Base-by-base conservation (phyloP, 2,888 invertebrate species). In the Congeria kusceri region DNA sequence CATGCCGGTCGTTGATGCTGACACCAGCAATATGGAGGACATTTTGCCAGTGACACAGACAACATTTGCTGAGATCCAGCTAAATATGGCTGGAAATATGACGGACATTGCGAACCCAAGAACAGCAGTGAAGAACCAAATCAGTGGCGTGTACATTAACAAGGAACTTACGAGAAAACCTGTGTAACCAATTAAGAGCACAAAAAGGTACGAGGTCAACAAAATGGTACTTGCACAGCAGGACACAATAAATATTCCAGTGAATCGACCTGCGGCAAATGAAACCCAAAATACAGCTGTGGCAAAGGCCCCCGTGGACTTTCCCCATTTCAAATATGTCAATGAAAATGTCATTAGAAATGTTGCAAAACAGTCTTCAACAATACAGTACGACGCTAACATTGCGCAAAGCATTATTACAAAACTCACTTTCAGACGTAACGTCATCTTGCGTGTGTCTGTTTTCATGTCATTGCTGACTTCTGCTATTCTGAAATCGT, bases 81-180 rank as follows among this genome's bases (percentile, higher is more conserved):
- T 88, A 47, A 94, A 90, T n/a, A 92, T 91, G 0, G 93, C 90
- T 0, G 94, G 94, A 74, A 94, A 93, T n/a, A 94, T 91, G 2
- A 93, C 92, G 0, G 94, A 93, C 84, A 93, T 88, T 1, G 94
- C 93, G 25, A 92, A 81, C 1, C 94, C 94, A 3, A 93, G 82
- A 5, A 92, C 47, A 2, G 89, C 89, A 9, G 92, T 87, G 57
- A 92, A 92, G 3, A 92, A 65, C 93, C 93, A 94, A 28, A 88
- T 79, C 5, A 84, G 71, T 18, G 75, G 73, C 27, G 73, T 57
- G 29, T 72, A 70, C 1, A 29, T 28, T 18, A 62, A 76, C 20
- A 65, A 28, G 0, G 84, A 65, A 1, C 79, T 71, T 7, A 86
- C 44, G n/a, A 81, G 56, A 39, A 87, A 77, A 18, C 83, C 84